phyloP scores from a whole-genome alignment of 2,113 vertebrate genomes.

The Tyto alba region DNA sequence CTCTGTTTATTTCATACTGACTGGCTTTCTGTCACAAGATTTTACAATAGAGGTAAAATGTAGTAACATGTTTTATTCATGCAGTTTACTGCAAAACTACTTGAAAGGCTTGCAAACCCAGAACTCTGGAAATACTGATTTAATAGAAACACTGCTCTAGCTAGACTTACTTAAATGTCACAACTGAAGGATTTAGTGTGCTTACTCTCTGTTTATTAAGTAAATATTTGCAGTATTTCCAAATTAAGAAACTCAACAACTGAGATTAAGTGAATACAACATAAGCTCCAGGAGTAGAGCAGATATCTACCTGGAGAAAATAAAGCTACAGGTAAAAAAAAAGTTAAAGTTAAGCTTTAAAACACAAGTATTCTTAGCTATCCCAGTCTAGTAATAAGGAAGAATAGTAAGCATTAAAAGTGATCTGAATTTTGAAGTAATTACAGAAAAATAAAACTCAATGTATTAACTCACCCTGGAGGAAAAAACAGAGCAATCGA shows the following conservation, averaged over 20 bases:
- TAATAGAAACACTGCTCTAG: background rate
- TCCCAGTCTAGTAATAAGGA: background rate
- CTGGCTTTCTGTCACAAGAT: background rate
- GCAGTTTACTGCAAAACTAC: background rate
- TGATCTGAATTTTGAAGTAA: constrained; percentile 35
- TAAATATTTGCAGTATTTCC: constrained; percentile 9
- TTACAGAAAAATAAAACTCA: constrained; percentile 38
- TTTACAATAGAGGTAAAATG: background rate
- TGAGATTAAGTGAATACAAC: background rate
- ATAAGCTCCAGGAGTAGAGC: background rate
- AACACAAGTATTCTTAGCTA: background rate
- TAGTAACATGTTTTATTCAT: background rate
- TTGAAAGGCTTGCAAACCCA: background rate
- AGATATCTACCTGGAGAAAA: background rate
- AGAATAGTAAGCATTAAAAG: background rate
- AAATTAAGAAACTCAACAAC: background rate
- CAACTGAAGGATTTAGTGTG: background rate
- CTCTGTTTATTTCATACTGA: background rate
- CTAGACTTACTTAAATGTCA: background rate
- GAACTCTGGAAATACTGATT: background rate
- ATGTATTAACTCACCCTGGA: constrained; percentile 8
- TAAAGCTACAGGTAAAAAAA: background rate
- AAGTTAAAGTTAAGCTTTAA: background rate
- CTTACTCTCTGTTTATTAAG: background rate
- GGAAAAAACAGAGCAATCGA: constrained; percentile 15